Evolutionary conservation across 2,888 invertebrate genomes (phyloP).

Genomic region (Eumerus sabulonum): DNA sequence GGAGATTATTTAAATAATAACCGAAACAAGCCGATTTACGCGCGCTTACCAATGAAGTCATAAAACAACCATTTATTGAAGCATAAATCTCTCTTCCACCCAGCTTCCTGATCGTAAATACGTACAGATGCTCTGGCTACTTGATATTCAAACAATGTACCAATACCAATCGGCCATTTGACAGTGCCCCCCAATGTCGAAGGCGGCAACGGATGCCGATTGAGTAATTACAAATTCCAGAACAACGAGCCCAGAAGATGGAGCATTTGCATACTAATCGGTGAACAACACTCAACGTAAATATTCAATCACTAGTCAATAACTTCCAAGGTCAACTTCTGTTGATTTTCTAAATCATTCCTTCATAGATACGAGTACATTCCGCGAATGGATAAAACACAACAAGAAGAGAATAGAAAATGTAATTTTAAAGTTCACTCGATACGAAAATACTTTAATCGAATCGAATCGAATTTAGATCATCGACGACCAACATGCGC

Average conservation of each 20-base stretch:
- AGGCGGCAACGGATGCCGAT: constrained; percentile 43
- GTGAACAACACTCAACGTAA: constrained; percentile 28
- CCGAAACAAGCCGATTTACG: constrained; percentile 44
- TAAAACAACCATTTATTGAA: constrained; percentile 48
- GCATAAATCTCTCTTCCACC: constrained; percentile 32
- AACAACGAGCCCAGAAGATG: constrained; percentile 10
- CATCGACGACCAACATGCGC: constrained; percentile 54
- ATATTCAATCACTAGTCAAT: constrained; percentile 36
- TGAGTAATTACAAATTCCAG: constrained; percentile 57
- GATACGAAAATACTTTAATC: constrained; percentile 53
- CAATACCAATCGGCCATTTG: constrained; percentile 1
- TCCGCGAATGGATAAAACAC: no score
- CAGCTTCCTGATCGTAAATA: constrained; percentile 15
- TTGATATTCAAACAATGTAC: constrained; percentile 57
- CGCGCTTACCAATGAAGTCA: constrained; percentile 54
- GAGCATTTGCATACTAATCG: constrained; percentile 58
- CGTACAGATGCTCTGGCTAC: constrained; percentile 23
- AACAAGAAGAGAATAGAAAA: background rate
- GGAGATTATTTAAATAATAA: constrained; percentile 53
- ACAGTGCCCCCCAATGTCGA: constrained; percentile 1
- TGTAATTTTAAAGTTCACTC: constrained; percentile 56
- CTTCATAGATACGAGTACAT: background rate
- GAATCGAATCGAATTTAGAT: constrained; percentile 40
- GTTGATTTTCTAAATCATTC: constrained; percentile 15
- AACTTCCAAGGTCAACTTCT: constrained; percentile 37